Percentiles rank a stretch among this genome's conserved stretches.
phyloP scores from a whole-genome alignment of 2,113 vertebrate species.

The Aspidoscelis tigris region DNA sequence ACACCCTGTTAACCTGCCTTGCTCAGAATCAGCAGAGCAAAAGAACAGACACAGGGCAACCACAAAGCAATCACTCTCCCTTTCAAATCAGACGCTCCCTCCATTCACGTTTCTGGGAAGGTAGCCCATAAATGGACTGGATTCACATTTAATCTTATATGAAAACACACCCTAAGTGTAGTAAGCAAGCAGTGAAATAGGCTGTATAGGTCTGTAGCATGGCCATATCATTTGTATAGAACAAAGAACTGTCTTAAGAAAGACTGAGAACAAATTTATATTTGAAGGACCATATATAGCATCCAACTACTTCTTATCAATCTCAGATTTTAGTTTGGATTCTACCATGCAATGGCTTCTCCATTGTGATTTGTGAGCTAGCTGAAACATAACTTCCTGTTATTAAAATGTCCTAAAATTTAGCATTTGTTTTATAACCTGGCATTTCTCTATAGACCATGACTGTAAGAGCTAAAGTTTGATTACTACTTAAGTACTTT shows the following conservation, averaged over 20 bases:
- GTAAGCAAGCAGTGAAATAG: not conserved
- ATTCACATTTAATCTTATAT: no score
- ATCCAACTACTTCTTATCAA: not conserved
- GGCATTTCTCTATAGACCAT: not conserved
- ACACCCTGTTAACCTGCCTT: no score
- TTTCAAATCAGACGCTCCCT: no score
- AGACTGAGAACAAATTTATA: not conserved
- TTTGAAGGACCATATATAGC: not conserved
- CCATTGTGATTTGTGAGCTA: conserved; percentile 42
- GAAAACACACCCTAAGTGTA: no score
- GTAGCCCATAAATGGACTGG: no score
- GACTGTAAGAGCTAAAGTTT: conserved; percentile 12
- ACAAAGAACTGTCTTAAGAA: not conserved
- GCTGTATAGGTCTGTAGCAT: not conserved
- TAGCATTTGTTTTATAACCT: conserved; percentile 47
- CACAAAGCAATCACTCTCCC: no score
- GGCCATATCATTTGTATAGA: no score
- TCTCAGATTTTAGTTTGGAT: not conserved
- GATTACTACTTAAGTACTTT: conserved; percentile 6
- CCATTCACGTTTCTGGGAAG: no score
- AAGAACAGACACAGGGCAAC: no score
- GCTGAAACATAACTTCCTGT: conserved; percentile 33
- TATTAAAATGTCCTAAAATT: not conserved
- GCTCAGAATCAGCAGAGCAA: no score
- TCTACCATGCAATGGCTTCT: not conserved